A percentile compares a stretch with the other conserved stretches of the same genome.
phyloP scores from a whole-genome alignment of 2,888 invertebrate genomes.

The Diarsia brunnea region DNA sequence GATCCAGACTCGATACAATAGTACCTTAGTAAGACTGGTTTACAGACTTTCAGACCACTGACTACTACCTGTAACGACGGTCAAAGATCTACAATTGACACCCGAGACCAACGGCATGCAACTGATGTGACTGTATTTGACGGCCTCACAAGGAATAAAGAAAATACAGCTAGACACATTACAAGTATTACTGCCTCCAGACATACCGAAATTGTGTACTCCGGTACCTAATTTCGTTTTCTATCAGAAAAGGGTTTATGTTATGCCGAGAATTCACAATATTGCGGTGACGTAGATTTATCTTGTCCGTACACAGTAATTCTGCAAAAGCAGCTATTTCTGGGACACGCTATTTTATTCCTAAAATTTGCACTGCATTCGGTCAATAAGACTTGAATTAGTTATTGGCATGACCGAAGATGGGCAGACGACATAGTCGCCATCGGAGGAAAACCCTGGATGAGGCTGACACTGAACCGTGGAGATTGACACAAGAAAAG shows the following conservation, averaged over 20 bases:
- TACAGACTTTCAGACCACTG: too few species aligned
- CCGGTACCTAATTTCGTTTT: conserved; percentile 34
- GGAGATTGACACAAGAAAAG: too few species aligned
- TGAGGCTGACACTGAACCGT: too few species aligned
- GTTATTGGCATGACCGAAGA: neutral
- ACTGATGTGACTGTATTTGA: neutral
- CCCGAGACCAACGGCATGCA: too few species aligned
- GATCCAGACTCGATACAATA: too few species aligned
- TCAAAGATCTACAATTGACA: too few species aligned
- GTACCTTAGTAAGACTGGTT: too few species aligned
- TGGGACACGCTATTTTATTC: neutral
- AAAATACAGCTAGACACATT: conserved; percentile 13
- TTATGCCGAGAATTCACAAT: conserved; percentile 4
- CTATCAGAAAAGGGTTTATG: conserved; percentile 22
- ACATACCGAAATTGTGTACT: neutral
- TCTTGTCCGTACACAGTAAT: neutral
- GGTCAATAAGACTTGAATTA: neutral
- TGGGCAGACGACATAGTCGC: too few species aligned
- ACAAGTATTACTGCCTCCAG: neutral
- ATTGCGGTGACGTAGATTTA: conserved; percentile 5
- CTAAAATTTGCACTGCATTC: neutral
- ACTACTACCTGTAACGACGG: too few species aligned
- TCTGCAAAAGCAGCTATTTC: neutral
- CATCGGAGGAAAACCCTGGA: too few species aligned
- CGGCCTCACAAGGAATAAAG: neutral